Evolutionary conservation across 2,797 vertebrate genomes (phyloP), one percentile per base, ranked within the genome.

Genomic region (Hozukius guyotensis): DNA sequence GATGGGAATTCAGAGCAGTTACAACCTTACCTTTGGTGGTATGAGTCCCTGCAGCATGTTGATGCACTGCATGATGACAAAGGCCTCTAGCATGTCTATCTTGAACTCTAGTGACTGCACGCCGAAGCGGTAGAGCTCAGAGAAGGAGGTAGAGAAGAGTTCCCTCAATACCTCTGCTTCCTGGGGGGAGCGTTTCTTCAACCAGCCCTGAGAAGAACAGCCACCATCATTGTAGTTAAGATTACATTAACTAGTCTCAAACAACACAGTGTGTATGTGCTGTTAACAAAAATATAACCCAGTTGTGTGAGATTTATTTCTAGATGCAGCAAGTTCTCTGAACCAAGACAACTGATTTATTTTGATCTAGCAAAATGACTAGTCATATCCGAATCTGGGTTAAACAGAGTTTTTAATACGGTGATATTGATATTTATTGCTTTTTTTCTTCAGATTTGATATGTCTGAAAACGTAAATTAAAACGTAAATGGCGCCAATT

Each of bases 41-140:
- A 99, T 97, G 84, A 99, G 97, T 18, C 98, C 98, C 81, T 98
- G 96, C 14, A 99, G 95, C 96, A 99, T 96, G 87, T 96, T 96
- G 89, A 97, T 97, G 89, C 97, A 96, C 88, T 99, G 98, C 93
- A 93, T 96, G 88, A 99, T 96, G 72, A 99, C 95, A 90, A 98
- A 99, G 75, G 97, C 97, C 89, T 99, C 98, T 11, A 99, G 46
- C 94, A 97, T 93, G 77, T 99, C 97, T 87, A 96, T 98, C 93
- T 98, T 98, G 79, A 92, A 95, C 61, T 97, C 97, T 52, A 99
- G 87, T 46, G 94, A 96, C 89, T 98, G 98, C 66, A 96, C 27
- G 32, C 96, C 96, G 92, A 97, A 99, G 78, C 75, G 86, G 57
- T 97, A 96, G 53, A 99, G 91, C n/a, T 97, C 96, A 0, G 96